phyloP scores from a whole-genome alignment of 2,888 invertebrate genomes.

The Napeogenes sylphis region DNA sequence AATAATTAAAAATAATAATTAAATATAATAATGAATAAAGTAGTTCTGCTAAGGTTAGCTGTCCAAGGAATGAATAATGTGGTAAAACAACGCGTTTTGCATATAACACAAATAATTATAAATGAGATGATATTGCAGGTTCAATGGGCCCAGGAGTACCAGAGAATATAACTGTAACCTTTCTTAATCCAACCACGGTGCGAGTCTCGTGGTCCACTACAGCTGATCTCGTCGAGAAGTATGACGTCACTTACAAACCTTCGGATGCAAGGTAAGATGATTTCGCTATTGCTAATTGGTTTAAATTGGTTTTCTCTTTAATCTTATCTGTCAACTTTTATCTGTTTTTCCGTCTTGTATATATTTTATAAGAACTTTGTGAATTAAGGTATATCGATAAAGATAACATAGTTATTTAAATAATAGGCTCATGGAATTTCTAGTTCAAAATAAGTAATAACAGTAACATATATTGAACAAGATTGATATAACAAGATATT shows the following conservation, averaged over 20 bases:
- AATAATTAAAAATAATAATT: too few species aligned
- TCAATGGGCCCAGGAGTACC: conserved; percentile 87
- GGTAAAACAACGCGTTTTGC: too few species aligned
- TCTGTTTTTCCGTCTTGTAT: conserved; percentile 4
- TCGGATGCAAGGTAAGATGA: conserved; percentile 90
- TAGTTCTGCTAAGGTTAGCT: too few species aligned
- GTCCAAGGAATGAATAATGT: too few species aligned
- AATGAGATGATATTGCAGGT: conserved; percentile 68
- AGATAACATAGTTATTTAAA: background rate
- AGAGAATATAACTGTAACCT: conserved; percentile 93
- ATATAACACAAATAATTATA: too few species aligned
- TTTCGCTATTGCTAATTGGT: conserved; percentile 11
- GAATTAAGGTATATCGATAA: background rate
- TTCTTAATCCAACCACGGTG: conserved; percentile 90
- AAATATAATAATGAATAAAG: too few species aligned
- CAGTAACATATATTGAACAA: too few species aligned
- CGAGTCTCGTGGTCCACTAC: conserved; percentile 92
- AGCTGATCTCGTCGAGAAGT: conserved; percentile 89
- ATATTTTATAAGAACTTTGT: background rate
- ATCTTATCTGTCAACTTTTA: conserved; percentile 11
- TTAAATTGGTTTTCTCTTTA: background rate
- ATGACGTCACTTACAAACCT: conserved; percentile 94
- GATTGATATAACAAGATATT: too few species aligned
- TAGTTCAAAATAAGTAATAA: too few species aligned
- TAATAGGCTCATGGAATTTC: background rate